Percentiles rank a stretch among this genome's conserved stretches.
Evolutionary conservation across 2,113 vertebrate species (phyloP).

Genomic region (Pavo muticus): DNA sequence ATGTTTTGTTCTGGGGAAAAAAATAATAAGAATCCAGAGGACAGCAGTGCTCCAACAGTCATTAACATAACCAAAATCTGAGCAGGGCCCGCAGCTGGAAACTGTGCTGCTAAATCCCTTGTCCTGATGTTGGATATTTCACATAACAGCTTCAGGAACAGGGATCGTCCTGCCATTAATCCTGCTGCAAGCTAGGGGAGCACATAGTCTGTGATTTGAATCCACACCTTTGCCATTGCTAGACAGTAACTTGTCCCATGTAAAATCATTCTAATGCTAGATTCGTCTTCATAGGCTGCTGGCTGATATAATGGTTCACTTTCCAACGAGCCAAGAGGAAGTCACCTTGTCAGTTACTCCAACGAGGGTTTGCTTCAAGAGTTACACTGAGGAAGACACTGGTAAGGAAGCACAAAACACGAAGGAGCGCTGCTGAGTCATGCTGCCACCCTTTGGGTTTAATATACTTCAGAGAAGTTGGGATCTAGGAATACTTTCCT

Average conservation of each 20-base stretch:
- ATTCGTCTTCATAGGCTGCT: constrained; percentile 72
- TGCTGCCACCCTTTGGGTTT: neutral
- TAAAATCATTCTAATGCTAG: neutral
- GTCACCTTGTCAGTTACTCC: constrained; percentile 87
- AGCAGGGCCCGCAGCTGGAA: neutral
- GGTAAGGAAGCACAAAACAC: constrained; percentile 76
- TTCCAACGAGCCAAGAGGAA: constrained; percentile 90
- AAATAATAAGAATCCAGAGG: neutral
- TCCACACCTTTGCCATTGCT: neutral
- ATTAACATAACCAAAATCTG: neutral
- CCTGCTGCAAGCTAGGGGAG: neutral
- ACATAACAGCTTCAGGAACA: neutral
- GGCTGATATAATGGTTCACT: constrained; percentile 85
- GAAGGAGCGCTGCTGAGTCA: neutral
- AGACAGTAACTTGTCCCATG: too few species aligned
- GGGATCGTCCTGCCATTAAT: neutral
- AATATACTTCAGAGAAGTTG: neutral
- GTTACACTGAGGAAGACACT: constrained; percentile 79
- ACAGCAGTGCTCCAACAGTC: neutral
- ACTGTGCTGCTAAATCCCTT: neutral
- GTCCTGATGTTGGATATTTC: neutral
- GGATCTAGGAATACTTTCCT: neutral
- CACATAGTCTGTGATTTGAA: fast-evolving
- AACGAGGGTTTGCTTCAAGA: constrained; percentile 85
- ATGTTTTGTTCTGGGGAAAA: neutral